Percentiles rank a stretch among this genome's conserved stretches.
These are phyloP conservation scores for Enteromius thamalakanensis DNA, from an alignment of 2,797 vertebrate genomes.

Conservation along the genomic window DNA sequence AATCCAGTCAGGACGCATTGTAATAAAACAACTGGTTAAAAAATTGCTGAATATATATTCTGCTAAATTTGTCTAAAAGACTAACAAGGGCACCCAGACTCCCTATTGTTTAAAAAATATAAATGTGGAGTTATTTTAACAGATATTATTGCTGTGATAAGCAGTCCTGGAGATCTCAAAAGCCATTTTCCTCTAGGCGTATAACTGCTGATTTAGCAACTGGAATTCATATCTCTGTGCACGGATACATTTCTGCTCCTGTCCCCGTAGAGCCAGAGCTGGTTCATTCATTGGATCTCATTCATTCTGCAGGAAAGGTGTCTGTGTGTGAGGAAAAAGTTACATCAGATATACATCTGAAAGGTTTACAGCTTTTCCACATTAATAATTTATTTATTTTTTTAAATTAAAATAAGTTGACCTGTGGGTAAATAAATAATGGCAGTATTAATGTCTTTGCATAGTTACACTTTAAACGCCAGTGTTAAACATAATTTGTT, in stretches of 20 bases:
- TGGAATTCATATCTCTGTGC: neutral
- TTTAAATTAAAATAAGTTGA: too few species aligned
- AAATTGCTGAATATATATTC: conserved; percentile 14
- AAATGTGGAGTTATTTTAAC: conserved; percentile 64
- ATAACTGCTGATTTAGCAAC: conserved; percentile 30
- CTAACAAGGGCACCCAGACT: neutral
- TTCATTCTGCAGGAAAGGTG: conserved; percentile 1
- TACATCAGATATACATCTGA: neutral
- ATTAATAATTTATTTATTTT: neutral
- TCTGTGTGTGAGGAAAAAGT: neutral
- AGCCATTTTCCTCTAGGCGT: conserved; percentile 32
- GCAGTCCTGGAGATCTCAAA: conserved; percentile 68
- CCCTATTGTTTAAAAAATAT: conserved; percentile 10
- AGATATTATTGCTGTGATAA: conserved; percentile 66
- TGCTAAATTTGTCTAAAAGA: conserved; percentile 6
- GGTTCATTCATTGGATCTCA: neutral
- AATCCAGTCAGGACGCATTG: neutral
- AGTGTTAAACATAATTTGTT: neutral
- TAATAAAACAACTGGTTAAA: conserved; percentile 7
- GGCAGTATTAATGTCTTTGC: neutral
- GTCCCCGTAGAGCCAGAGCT: neutral
- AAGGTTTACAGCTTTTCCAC: neutral
- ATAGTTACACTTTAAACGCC: neutral
- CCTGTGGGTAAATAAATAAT: neutral
- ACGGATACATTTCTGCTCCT: neutral